These are phyloP conservation scores for Onychostoma macrolepis DNA, from an alignment of 2,113 vertebrate species.

Conservation along the genomic window DNA sequence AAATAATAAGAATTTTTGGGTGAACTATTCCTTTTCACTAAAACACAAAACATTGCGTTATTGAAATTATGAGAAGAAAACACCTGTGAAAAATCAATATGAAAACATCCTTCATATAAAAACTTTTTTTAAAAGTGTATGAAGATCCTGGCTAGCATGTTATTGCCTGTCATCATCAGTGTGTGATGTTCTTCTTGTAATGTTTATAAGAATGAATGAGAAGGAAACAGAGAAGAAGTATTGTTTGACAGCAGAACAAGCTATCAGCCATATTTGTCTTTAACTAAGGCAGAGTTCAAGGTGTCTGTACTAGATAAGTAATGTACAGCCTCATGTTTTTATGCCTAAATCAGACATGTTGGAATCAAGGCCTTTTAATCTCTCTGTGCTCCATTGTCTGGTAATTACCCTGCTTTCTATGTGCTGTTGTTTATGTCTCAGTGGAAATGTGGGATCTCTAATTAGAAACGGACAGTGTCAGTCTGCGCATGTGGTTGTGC, in stretches of 20 bases:
- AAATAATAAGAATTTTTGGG: no score
- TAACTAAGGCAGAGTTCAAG: not conserved
- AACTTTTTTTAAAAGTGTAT: not conserved
- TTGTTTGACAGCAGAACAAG: not conserved
- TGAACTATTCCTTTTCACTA: not conserved
- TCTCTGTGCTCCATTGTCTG: not conserved
- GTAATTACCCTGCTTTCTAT: constrained; percentile 19
- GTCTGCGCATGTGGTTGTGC: not conserved
- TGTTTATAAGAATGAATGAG: not conserved
- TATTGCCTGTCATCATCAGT: not conserved
- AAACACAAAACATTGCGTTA: not conserved
- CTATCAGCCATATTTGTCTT: not conserved
- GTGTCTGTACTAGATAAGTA: not conserved
- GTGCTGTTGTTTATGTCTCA: constrained; percentile 23
- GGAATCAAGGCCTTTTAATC: not conserved
- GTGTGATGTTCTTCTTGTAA: not conserved
- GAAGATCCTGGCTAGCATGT: not conserved
- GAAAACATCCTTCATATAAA: not conserved
- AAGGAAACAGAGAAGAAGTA: not conserved
- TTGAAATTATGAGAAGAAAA: not conserved
- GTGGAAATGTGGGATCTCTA: not conserved
- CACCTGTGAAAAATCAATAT: not conserved
- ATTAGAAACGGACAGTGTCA: constrained; percentile 14
- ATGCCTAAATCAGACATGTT: not conserved
- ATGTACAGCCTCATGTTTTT: constrained; percentile 2